Base-by-base conservation (phyloP, 2,888 invertebrate genomes). In the Drosophila atripex region DNA sequence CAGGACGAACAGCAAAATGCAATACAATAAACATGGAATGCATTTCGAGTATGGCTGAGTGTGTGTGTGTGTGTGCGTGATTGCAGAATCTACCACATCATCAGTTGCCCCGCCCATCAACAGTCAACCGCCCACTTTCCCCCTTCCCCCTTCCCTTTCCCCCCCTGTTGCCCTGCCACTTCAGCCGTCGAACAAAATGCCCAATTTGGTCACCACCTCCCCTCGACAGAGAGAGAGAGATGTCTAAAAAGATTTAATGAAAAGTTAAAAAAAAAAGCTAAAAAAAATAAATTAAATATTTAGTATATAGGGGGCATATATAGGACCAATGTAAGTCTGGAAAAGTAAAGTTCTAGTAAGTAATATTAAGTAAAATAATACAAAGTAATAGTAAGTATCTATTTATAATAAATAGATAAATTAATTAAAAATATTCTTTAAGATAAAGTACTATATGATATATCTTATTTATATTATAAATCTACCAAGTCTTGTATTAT, bases 11-110 rank as follows among this genome's bases (percentile, higher is more conserved):
- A 69, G 63, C 64, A 57, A 72, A 82, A 76, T 74, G 68, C 80
- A 69, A 74, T 83, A 80, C 75, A 78, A 71, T 74, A 61, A 72
- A 74, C 72, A 76, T 76, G 61, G 60, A 73, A 68, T 80, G 73
- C 55, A 55, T 71, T 77, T 76, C 21, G 30, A 18, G 16, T n/a
- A 2, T 18, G 11, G 38, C 41, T 28, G 38, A 16, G 35, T 53
- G 55, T 59, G 54, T 43, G 30, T 28, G 21, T 64, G 32, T 39
- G 43, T 4, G 54, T 73, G 76, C 73, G 68, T 82, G 80, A 80
- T 82, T 78, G 71, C 83, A 73, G 65, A 41, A 35, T 21, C 49
- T 30, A 50, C 69, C 45, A 35, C 51, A 50, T 52, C 50, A 57
- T 46, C 45, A 51, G 50, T 21, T 35, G 39, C 35, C 30, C 53